Evolutionary conservation across 2,797 vertebrate genomes (phyloP), one percentile per base, ranked within the genome.

Genomic region (Gila robusta): DNA sequence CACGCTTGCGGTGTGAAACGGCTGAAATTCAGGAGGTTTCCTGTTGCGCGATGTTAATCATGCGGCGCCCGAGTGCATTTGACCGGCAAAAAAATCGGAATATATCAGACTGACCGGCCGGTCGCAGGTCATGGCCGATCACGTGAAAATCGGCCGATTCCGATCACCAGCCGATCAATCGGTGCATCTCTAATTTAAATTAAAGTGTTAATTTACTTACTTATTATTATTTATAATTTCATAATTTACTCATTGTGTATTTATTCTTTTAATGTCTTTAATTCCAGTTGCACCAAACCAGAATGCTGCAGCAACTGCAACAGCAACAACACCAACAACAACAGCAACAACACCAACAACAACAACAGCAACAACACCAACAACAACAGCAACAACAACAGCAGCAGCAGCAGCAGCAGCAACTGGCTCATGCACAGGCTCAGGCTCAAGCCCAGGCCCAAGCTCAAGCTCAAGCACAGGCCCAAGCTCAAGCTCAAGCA

Each of bases 261-360:
- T 44, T 70, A 64, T 37, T 64, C 0, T 64, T 79, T 82, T 16
- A 16, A 69, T 74, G 52, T 26, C 6, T 79, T 52, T 47, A 1
- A 86, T 4, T 87, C 5, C 87, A 96, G 95, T 92, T 96, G 92
- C 94, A 95, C 81, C 94, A 93, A 86, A 91, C 89, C 0, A 91
- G 93, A 86, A 88, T 95, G 5, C 94, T 93, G 49, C 81, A 76
- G 86, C 89, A 69, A 11, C 83, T 83, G 28, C 89, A 78, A 28
- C 62, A 62, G 1, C 56, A 62, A 0, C 56, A 94, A 87, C 94
- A 93, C 85, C 93, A 92, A 35, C 90, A 87, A 10, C 74, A 86
- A 39, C 89, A 90, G 2, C 90, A 87, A 3, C 74, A 86, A n/a
- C 89, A 93, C 0, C 80, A 76, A 79, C 88, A 62, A 1, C 84